Evolutionary conservation across 2,113 vertebrate genomes (phyloP), one percentile per base, ranked within the genome.

Genomic region (Brachyhypopomus occidentalis): DNA sequence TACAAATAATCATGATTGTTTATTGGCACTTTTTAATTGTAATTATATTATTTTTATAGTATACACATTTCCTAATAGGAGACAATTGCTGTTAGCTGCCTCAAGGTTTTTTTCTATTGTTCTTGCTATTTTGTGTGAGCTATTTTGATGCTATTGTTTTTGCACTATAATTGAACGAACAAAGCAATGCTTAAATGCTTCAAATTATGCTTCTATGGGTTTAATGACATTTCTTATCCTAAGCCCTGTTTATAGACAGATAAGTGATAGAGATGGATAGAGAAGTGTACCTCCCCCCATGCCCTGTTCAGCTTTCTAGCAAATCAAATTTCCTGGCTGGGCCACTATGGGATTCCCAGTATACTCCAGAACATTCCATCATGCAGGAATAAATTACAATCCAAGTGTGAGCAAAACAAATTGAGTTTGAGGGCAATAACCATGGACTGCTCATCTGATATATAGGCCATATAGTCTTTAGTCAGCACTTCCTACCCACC

Each of bases 391-490:
- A 73, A 73, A 16, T 38, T 41, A 60, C 52, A 74, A n/a, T 30
- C 55, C 25, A 52, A 14, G 19, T 74, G 55, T 19, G 55, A 74
- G 6, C 48, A 73, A 73, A 20, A 75, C 12, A 19, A 59, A 38
- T 75, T 77, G 22, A 30, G 45, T 77, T 66, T 27, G 16, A 77
- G 60, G 45, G 75, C 30, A 66, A 77, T 66, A 66, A 52, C 38
- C 66, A 17, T 77, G 41, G 62, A 77, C 27, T 77, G 8, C 8
- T 76, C 59, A 64, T 36, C 22, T 64, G 64, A 66, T 41, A n/a
- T 55, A 66, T 55, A 66, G 38, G 45, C 66, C 66, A 64, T 64
- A 64, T 64, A 23, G 23, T 64, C 23, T 25, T 64, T 64, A 64
- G 62, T 52, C 45, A 52, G 45, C 45, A 23, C 12, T 64, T 64